phyloP scores from a whole-genome alignment of 2,797 vertebrate genomes.

The Pipistrellus kuhlii region DNA sequence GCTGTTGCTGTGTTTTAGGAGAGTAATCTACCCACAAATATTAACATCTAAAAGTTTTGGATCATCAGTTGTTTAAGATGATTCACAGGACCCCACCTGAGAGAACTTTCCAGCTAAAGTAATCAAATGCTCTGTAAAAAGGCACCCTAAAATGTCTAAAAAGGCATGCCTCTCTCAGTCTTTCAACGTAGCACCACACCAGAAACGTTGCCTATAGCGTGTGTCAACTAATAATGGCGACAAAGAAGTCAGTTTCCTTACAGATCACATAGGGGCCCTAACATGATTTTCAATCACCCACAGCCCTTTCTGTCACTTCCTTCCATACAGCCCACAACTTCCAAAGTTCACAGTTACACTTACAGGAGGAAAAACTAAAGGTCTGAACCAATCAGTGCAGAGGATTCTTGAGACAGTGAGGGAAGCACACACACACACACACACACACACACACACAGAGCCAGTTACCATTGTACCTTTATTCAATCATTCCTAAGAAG shows the following conservation, averaged over 20 bases:
- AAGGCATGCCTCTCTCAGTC: background rate
- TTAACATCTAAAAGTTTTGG: constrained; percentile 20
- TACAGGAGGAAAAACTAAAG: background rate
- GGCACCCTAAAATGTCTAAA: background rate
- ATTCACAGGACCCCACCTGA: background rate
- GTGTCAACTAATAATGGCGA: constrained; percentile 35
- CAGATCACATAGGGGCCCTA: background rate
- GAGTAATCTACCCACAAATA: background rate
- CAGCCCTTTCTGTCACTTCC: constrained; percentile 12
- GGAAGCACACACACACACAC: background rate
- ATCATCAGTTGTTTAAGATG: background rate
- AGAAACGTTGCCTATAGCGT: background rate
- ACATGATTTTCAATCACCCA: constrained; percentile 37
- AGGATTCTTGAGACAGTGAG: background rate
- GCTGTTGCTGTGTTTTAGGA: background rate
- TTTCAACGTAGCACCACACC: constrained; percentile 7
- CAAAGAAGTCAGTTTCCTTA: constrained; percentile 41
- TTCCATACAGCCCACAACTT: background rate
- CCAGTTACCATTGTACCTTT: background rate
- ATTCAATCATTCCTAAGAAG: constrained; percentile 11
- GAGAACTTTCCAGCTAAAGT: background rate
- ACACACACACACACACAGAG: background rate
- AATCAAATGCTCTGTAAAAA: background rate
- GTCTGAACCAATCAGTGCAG: background rate
- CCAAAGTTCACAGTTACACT: background rate